Evolutionary conservation across 1,140 invertebrate species (phyloP).

Genomic region (Bradynema listronoti): DNA sequence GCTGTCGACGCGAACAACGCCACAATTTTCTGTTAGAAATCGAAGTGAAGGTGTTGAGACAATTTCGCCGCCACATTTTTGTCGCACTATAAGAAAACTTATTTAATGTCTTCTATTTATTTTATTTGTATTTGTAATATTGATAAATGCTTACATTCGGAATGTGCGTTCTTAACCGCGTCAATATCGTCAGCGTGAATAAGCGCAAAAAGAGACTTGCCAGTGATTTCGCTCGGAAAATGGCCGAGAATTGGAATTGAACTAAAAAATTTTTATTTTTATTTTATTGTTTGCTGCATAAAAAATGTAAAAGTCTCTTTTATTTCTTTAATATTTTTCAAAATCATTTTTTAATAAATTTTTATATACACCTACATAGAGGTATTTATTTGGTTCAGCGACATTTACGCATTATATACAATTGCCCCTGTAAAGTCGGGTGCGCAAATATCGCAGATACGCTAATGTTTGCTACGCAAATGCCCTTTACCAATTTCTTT

Average conservation of each 20-base stretch:
- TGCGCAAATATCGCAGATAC: too few species aligned
- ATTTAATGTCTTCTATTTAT: background rate
- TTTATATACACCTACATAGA: too few species aligned
- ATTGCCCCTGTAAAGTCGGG: too few species aligned
- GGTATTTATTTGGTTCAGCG: too few species aligned
- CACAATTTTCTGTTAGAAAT: slow-evolving; percentile 48
- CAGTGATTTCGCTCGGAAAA: slow-evolving; percentile 53
- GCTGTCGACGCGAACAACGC: slow-evolving; percentile 63
- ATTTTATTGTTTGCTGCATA: too few species aligned
- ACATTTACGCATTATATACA: too few species aligned
- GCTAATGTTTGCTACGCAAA: too few species aligned
- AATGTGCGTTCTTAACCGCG: slow-evolving; percentile 45
- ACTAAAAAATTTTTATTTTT: too few species aligned
- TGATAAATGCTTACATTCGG: slow-evolving; percentile 39
- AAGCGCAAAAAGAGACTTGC: slow-evolving; percentile 49
- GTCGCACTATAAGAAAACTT: slow-evolving; percentile 38
- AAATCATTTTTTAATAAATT: too few species aligned
- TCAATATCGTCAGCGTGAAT: slow-evolving; percentile 49
- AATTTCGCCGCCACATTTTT: slow-evolving; percentile 32
- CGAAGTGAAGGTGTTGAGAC: slow-evolving; percentile 44
- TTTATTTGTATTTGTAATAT: background rate
- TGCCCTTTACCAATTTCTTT: too few species aligned
- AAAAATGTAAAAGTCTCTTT: too few species aligned
- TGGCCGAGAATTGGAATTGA: slow-evolving; percentile 54
- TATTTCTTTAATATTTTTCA: too few species aligned